Evolutionary conservation across 1,140 invertebrate species (phyloP), one percentile per base, ranked within the genome.

Genomic region (Dolichoris vasculosae): DNA sequence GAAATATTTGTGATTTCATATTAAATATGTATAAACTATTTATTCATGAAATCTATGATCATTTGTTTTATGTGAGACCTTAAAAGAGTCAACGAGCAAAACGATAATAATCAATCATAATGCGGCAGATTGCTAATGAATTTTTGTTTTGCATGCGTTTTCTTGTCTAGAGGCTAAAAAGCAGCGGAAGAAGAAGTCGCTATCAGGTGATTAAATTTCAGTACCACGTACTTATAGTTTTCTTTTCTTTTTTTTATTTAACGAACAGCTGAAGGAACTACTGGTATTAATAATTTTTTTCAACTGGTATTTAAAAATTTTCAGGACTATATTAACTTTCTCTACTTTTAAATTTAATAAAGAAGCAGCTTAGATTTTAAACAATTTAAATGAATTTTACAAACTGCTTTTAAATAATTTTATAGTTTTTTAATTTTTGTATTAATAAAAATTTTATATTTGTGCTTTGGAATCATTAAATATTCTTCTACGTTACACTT

Each of bases 131-230:
- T 94, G 94, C 94, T 95, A 94, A 94, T 95, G 88, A 92, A 92
- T 94, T 94, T 86, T 94, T 94, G 91, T 94, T 94, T 94, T 94
- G 94, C 94, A 95, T 95, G 94, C 92, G 91, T 94, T 94, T 95
- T 95, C 94, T 94, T 93, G 91, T 94, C 92, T 96, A 97, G 97
- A 97, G 95, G 96, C 96, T 95, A 97, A 97, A 97, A 97, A 97
- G 96, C 96, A 97, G 94, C 96, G 96, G 95, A 96, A 96, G 95
- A 97, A 96, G 95, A 97, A 97, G 95, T 97, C 96, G 93, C 94
- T 97, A 94, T 95, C 96, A 95, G 96, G 96, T 97, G 96, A 97
- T 91, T 93, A 90, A 90, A 89, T 91, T 89, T 91, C 89, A 93
- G 89, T 91, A 90, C 89, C 88, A 89, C 88, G 84, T 87, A 83